Percentiles rank a stretch among this genome's conserved stretches.
phyloP scores from a whole-genome alignment of 2,797 vertebrate genomes.

The Sebastes paucispinis region DNA sequence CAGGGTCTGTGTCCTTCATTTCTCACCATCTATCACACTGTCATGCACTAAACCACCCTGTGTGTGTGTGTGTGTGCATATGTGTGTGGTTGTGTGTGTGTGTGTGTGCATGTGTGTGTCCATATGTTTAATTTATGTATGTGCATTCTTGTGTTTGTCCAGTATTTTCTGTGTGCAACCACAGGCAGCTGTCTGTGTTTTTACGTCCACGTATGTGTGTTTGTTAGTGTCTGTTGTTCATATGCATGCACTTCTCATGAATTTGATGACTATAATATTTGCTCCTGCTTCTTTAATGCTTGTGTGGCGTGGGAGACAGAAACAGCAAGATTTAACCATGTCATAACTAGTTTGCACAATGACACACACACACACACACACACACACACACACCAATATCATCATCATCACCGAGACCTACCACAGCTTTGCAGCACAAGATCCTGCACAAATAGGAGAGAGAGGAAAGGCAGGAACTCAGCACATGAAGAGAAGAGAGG shows the following conservation, averaged over 20 bases:
- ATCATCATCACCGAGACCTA: slow-evolving; percentile 32
- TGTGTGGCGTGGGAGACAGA: neutral
- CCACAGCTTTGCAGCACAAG: slow-evolving; percentile 80
- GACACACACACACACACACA: neutral
- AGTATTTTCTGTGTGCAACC: slow-evolving; percentile 10
- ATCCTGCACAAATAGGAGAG: slow-evolving; percentile 39
- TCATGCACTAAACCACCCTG: slow-evolving; percentile 83
- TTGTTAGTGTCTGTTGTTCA: neutral
- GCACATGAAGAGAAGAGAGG: neutral
- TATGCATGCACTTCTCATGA: slow-evolving; percentile 37
- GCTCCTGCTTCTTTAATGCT: neutral
- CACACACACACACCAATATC: neutral
- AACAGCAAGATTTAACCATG: slow-evolving; percentile 9
- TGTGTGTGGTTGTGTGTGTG: neutral
- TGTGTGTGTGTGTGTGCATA: slow-evolving; percentile 30
- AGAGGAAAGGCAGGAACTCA: neutral
- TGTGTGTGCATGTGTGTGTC: slow-evolving; percentile 13
- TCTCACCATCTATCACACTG: slow-evolving; percentile 81
- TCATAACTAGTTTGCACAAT: neutral
- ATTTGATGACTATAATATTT: slow-evolving; percentile 4
- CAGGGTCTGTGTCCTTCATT: slow-evolving; percentile 85
- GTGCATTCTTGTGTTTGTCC: slow-evolving; percentile 12
- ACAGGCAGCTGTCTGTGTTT: neutral
- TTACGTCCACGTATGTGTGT: neutral
- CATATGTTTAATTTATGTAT: slow-evolving; percentile 17